Percentiles rank a stretch among this genome's conserved stretches.
phyloP scores from a whole-genome alignment of 2,888 invertebrate genomes.

The Heliothis peltigera region DNA sequence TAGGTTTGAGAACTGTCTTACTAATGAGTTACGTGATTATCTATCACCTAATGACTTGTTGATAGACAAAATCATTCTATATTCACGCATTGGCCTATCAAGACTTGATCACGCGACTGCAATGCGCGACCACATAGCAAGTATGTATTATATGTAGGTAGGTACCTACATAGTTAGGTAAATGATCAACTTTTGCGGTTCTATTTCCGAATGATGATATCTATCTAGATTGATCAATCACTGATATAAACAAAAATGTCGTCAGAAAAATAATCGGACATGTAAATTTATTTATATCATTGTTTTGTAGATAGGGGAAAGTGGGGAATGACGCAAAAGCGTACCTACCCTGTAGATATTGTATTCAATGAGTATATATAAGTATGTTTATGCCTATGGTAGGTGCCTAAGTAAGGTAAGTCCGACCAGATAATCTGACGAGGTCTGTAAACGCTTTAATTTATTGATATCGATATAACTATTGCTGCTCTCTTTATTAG shows the following conservation, averaged over 20 bases:
- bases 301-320: no score
- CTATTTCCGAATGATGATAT: constrained; percentile 19
- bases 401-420: no score
- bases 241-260: constrained; percentile 7
- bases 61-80: background rate
- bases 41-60: constrained; percentile 10
- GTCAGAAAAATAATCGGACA: background rate
- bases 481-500: no score
- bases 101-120: constrained; percentile 21
- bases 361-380: no score
- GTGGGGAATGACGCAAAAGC: no score
- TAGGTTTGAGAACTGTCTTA: constrained; percentile 8
- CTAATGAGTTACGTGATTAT: constrained; percentile 14
- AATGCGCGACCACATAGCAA: no score
- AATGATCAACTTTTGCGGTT: background rate
- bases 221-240: constrained; percentile 16
- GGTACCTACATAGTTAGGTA: background rate
- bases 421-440: no score
- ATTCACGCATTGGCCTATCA: constrained; percentile 12
- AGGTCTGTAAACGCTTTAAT: no score
- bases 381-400: no score
- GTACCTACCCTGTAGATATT: no score
- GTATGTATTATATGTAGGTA: no score
- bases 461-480: no score
- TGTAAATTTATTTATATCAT: background rate